Conservation (phyloP, 2,797 vertebrate species). For the Sebastes alutus region DNA sequence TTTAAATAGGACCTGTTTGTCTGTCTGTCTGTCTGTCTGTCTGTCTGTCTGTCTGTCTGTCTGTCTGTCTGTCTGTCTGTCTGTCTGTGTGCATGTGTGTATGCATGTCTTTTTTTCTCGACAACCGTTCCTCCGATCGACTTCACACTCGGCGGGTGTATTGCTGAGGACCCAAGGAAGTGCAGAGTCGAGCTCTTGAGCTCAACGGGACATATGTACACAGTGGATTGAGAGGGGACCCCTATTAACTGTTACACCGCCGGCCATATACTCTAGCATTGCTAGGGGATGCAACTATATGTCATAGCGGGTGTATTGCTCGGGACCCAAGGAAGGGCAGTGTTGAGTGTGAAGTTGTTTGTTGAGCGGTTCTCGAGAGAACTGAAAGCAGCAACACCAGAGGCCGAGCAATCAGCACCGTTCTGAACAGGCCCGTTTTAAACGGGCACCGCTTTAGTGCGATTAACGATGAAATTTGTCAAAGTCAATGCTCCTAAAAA, state of each 20-base stretch:
- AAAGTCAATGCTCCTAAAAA: neutral
- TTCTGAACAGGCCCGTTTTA: neutral
- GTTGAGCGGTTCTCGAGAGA: neutral
- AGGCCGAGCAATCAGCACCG: neutral
- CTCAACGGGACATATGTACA: neutral
- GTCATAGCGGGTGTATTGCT: neutral
- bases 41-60: neutral
- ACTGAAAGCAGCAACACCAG: neutral
- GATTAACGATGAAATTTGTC: neutral
- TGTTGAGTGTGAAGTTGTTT: neutral
- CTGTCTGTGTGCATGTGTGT: too few species aligned
- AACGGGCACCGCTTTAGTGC: neutral
- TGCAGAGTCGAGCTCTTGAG: neutral
- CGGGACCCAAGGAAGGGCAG: neutral
- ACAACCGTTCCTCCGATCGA: neutral
- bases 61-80: neutral
- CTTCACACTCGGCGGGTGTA: neutral
- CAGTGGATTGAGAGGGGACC: too few species aligned
- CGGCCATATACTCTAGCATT: neutral
- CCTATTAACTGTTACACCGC: neutral
- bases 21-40: neutral
- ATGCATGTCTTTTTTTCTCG: neutral
- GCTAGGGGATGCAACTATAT: neutral
- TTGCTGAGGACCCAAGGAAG: neutral
- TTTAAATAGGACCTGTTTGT: neutral